These are phyloP conservation scores for Paralichthys olivaceus DNA, from an alignment of 2,113 vertebrate genomes.

Conservation along the genomic window DNA sequence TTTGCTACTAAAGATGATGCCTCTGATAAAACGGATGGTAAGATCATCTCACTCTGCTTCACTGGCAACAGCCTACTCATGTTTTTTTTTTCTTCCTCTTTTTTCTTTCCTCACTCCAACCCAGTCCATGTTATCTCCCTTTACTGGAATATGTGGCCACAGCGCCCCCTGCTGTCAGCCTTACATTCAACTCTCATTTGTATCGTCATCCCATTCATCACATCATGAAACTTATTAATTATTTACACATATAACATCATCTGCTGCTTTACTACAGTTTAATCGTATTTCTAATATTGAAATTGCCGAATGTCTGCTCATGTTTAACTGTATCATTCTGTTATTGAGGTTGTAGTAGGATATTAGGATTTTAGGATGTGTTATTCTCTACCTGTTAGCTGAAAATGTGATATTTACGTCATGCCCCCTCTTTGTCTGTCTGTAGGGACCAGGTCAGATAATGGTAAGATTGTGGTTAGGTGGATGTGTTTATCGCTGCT, in stretches of 20 bases:
- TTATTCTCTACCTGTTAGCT: not conserved
- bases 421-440: conserved; percentile 80
- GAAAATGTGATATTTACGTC: conserved; percentile 59
- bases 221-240: conserved; percentile 24
- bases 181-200: conserved; percentile 11
- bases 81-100: conserved; percentile 31
- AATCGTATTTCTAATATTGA: not conserved
- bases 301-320: too few species aligned
- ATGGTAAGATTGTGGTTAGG: conserved; percentile 86
- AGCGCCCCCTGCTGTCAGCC: conserved; percentile 66
- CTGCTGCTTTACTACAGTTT: conserved; percentile 36
- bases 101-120: conserved; percentile 32
- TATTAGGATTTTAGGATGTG: not conserved
- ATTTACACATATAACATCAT: conserved; percentile 41
- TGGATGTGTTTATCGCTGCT: conserved; percentile 39
- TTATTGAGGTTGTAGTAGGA: not conserved
- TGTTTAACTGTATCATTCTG: not conserved
- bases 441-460: conserved; percentile 90
- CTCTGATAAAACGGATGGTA: conserved; percentile 99
- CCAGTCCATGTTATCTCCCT: conserved; percentile 40
- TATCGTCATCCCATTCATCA: conserved; percentile 17
- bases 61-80: conserved; percentile 24
- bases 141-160: conserved; percentile 38
- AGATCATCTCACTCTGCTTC: conserved; percentile 83
- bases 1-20: conserved; percentile 94